Percentiles rank a stretch among this genome's conserved stretches.
Conservation (phyloP, 2,113 vertebrate genomes). For the Pagrus major region DNA sequence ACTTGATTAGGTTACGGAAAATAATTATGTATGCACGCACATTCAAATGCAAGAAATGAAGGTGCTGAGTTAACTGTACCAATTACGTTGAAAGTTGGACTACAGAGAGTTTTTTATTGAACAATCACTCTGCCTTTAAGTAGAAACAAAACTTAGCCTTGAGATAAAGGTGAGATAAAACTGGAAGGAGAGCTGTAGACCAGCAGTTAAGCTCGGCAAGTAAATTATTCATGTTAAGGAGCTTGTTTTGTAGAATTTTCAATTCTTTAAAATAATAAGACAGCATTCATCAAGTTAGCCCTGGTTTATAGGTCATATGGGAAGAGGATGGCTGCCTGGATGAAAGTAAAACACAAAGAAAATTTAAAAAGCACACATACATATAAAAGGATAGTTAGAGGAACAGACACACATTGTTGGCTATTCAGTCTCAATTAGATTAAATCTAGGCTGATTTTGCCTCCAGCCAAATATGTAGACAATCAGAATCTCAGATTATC, state of each 20-base stretch:
- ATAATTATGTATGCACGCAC: too few species aligned
- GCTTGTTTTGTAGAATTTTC: constrained; percentile 20
- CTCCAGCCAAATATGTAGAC: constrained; percentile 40
- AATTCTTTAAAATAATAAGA: constrained; percentile 19
- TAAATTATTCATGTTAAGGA: constrained; percentile 53
- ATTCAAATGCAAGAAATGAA: too few species aligned
- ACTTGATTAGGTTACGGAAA: too few species aligned
- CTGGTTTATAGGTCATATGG: constrained; percentile 26
- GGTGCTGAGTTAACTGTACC: too few species aligned
- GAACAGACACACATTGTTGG: constrained; percentile 13
- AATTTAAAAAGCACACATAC: not conserved
- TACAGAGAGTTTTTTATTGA: not conserved
- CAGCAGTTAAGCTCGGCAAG: not conserved
- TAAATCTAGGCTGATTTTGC: constrained; percentile 37
- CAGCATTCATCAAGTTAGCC: constrained; percentile 9
- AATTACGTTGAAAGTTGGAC: too few species aligned
- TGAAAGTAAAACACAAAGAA: not conserved
- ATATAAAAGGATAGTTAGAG: constrained; percentile 1
- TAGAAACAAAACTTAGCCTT: not conserved
- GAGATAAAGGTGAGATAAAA: constrained; percentile 3
- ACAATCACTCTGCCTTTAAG: constrained; percentile 2
- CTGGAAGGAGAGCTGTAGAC: not conserved
- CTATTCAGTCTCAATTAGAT: constrained; percentile 25
- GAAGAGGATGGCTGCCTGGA: not conserved
- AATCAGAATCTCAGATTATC: constrained; percentile 49